Base-by-base conservation (phyloP, 2,888 invertebrate genomes). In the Apocheima hispidaria region DNA sequence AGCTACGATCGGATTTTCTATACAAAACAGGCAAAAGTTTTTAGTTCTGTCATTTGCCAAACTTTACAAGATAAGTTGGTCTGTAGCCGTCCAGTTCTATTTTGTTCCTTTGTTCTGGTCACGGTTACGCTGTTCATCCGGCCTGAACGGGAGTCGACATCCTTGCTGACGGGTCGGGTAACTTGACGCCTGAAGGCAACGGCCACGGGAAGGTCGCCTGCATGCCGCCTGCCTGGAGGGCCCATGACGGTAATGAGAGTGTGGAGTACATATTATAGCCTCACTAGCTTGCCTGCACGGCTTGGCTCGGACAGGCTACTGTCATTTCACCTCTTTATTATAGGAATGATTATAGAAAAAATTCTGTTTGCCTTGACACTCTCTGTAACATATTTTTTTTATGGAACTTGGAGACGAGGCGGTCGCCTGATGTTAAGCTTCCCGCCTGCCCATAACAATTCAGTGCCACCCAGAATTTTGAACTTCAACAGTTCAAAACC, bases 131-230 rank as follows among this genome's bases (percentile, higher is more conserved):
- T 30, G 59, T 46, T 66, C 71, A 59, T 55, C 71, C 70, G 65
- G 67, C 72, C 72, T 52, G 74, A 81, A 75, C 78, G 56, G 35
- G 30, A 52, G 62, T 52, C 46, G 79, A 61, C 74, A 73, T 76
- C 78, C 80, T 79, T 78, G 80, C 63, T 23, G 60, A 46, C 68
- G 74, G 79, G 81, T 6, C 76, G 77, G 35, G 84, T 78, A 74
- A 85, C 74, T 70, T 65, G 86, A 83, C 74, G 73, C 75, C 77
- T 72, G 66, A 75, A 79, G 80, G 78, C 79, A 81, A 78, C 81
- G 80, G 75, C 77, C 75, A 70, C 65, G 60, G 64, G 70, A 75
- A 78, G 77, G 76, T 65, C 73, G 63, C 41, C 28, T 23, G 28
- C 9, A 51, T 36, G 51, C 16, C 35, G 5, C 23, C 12, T 12